Evolutionary conservation across 2,797 vertebrate genomes (phyloP), one percentile per base, ranked within the genome.

Genomic region (Ctenopoma kingsleyae): DNA sequence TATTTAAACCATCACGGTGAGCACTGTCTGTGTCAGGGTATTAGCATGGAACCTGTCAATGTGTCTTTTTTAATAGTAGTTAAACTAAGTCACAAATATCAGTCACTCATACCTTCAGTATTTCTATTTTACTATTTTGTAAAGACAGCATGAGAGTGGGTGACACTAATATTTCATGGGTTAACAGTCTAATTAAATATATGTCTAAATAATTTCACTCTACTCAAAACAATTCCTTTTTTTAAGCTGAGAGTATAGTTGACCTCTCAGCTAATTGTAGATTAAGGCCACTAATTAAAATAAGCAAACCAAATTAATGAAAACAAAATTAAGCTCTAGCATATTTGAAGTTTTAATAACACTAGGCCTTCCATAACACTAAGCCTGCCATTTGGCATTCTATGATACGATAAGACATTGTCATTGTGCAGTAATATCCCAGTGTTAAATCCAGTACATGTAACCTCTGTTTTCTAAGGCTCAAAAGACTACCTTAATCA

Each of bases 221-320:
- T 53, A 52, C 77, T 91, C 79, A 89, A 90, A 93, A 92, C 90
- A 91, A 83, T 92, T 84, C 66, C 44, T 67, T 73, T 89, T 73
- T 90, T 80, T 23, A 66, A 86, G 76, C 78, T 82, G 84, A 88
- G 80, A 87, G 87, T 85, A 80, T 73, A 84, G 80, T 79, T 94
- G 92, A 95, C 92, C 92, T 93, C 87, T 68, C 69, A 89, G 93
- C 90, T 94, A 94, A 94, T 94, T 94, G 86, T 89, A 92, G 93
- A 95, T 95, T 93, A 94, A 77, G 83, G 74, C 80, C 76, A 81
- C 87, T 93, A 93, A 95, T 94, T 95, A 94, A 94, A 93, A 93
- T 87, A 89, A 93, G 90, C 81, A 91, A 93, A 89, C 79, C 79
- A 64, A 86, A 87, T 82, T 86, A 89, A 90, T 90, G 90, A 91